phyloP scores from a whole-genome alignment of 2,888 invertebrate species.

The Meliscaeva auricollis region DNA sequence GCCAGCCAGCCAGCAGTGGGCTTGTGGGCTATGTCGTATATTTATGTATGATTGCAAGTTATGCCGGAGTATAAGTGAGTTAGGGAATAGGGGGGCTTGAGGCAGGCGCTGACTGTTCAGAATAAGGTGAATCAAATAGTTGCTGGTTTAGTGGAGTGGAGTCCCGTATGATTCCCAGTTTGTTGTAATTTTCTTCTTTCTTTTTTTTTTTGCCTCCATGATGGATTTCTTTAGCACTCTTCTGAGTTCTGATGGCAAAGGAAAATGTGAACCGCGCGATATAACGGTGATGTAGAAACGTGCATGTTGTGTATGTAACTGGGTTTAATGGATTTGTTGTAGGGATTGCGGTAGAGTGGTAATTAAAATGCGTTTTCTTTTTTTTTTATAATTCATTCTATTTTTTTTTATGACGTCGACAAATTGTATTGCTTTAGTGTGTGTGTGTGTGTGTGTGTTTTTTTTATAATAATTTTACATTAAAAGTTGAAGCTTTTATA shows the following conservation, averaged over 20 bases:
- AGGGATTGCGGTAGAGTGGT: slow-evolving; percentile 75
- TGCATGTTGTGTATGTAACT: slow-evolving; percentile 74
- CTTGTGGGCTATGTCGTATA: slow-evolving; percentile 27
- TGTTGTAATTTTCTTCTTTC: slow-evolving; percentile 31
- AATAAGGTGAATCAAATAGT: slow-evolving; percentile 62
- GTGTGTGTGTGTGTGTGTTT: slow-evolving; percentile 2
- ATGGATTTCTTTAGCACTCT: slow-evolving; percentile 64
- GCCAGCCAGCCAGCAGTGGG: slow-evolving; percentile 20
- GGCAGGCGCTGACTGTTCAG: background rate
- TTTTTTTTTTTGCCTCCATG: slow-evolving; percentile 44
- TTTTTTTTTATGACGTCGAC: slow-evolving; percentile 29
- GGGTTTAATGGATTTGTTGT: slow-evolving; percentile 74
- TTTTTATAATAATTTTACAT: slow-evolving; percentile 51
- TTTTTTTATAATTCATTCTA: slow-evolving; percentile 14
- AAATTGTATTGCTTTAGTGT: background rate
- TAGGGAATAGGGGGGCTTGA: slow-evolving; percentile 7
- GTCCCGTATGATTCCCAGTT: slow-evolving; percentile 75
- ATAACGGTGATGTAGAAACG: slow-evolving; percentile 67
- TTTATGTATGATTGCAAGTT: slow-evolving; percentile 31
- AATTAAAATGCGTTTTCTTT: slow-evolving; percentile 69
- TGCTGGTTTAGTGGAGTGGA: slow-evolving; percentile 51
- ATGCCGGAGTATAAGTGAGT: slow-evolving; percentile 32
- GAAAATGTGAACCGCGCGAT: slow-evolving; percentile 68
- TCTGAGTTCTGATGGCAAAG: slow-evolving; percentile 25
- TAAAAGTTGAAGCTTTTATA: slow-evolving; percentile 48